phyloP scores from a whole-genome alignment of 2,797 vertebrate species.

The Schizopygopsis malacanthus region DNA sequence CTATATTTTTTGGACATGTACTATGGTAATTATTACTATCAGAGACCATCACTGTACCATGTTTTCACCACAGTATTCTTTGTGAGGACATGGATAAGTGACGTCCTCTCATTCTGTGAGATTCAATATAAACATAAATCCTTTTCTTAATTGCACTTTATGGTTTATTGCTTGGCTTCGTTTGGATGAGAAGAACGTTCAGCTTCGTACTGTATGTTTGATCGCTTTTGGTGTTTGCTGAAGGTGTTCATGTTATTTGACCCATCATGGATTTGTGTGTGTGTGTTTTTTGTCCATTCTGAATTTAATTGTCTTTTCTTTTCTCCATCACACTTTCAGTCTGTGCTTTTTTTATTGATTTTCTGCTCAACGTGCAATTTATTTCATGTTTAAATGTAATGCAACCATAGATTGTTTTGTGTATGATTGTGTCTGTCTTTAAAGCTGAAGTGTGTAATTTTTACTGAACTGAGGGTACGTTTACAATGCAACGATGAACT shows the following conservation, averaged over 20 bases:
- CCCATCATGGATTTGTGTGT: background rate
- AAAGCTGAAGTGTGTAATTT: constrained; percentile 19
- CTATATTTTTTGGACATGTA: background rate
- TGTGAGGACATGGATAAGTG: background rate
- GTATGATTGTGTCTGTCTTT: constrained; percentile 1
- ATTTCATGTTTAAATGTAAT: background rate
- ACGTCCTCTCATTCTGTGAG: background rate
- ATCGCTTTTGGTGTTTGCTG: constrained; percentile 59
- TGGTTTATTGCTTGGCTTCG: constrained; percentile 68
- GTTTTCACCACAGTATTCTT: background rate
- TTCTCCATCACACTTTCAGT: background rate
- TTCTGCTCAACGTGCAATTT: background rate
- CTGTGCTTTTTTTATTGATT: background rate
- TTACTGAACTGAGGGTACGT: background rate
- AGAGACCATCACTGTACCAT: background rate
- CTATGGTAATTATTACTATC: background rate
- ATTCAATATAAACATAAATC: background rate
- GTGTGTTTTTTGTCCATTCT: background rate
- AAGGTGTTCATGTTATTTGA: constrained; percentile 65
- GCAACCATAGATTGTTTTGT: constrained; percentile 15
- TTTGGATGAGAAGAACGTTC: constrained; percentile 75
- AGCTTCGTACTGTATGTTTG: constrained; percentile 61
- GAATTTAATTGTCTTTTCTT: background rate
- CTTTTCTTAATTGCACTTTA: constrained; percentile 63
- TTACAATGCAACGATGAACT: background rate